Evolutionary conservation across 2,888 invertebrate species (phyloP).

Genomic region (Vandiemenella viatica): DNA sequence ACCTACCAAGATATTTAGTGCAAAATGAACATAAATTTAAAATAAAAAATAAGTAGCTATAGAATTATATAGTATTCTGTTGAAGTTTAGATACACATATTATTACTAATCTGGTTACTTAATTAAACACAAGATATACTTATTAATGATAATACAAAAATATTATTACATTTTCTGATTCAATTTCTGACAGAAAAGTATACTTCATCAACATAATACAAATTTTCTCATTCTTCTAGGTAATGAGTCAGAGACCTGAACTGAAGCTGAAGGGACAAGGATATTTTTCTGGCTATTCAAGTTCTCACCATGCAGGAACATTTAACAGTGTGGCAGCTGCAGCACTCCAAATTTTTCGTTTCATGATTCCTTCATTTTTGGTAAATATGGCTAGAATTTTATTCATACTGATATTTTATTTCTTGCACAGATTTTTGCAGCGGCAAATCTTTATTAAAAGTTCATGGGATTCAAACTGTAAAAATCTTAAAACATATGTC

Average conservation of each 20-base stretch:
- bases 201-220: not conserved
- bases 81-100: too few relatives aligned
- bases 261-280: conserved; percentile 48
- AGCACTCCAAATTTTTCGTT: conserved; percentile 54
- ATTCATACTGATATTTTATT: not conserved
- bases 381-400: conserved; percentile 29
- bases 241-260: conserved; percentile 39
- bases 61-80: not conserved
- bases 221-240: conserved; percentile 5
- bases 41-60: not conserved
- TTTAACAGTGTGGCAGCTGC: conserved; percentile 64
- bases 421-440: too few relatives aligned
- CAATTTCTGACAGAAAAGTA: not conserved
- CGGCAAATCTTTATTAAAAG: too few relatives aligned
- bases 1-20: too few relatives aligned
- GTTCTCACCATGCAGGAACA: conserved; percentile 60
- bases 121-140: not conserved
- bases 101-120: too few relatives aligned
- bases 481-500: too few relatives aligned
- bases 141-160: not conserved
- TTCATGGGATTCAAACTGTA: too few relatives aligned
- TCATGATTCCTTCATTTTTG: conserved; percentile 56
- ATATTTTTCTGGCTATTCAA: conserved; percentile 67
- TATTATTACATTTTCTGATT: not conserved
- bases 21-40: too few relatives aligned